A percentile compares a stretch with the other conserved stretches of the same genome.
Evolutionary conservation across 2,888 invertebrate genomes (phyloP).

Genomic region (Agrotis puta): DNA sequence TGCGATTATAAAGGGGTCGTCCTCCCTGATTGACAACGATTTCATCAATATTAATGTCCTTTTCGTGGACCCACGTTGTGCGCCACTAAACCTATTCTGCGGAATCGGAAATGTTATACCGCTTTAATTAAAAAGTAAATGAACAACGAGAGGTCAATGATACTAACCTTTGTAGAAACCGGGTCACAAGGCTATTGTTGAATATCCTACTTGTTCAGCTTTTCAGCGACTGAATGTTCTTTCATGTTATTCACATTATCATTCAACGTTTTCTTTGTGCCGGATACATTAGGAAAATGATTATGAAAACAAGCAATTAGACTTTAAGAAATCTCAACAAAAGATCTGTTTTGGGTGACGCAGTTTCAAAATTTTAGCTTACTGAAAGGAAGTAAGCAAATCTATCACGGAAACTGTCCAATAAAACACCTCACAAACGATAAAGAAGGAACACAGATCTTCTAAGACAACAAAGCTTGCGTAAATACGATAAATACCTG

Average conservation of each 20-base stretch:
- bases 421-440: not conserved
- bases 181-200: conserved; percentile 62
- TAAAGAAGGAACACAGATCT: not conserved
- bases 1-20: not conserved
- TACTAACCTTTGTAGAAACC: conserved; percentile 49
- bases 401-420: not conserved
- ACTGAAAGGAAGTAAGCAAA: conserved; percentile 12
- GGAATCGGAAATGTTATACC: conserved; percentile 28
- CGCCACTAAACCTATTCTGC: conserved; percentile 64
- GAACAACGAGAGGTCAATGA: conserved; percentile 54
- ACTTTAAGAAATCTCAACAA: not conserved
- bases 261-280: conserved; percentile 9
- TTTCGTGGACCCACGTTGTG: conserved; percentile 67
- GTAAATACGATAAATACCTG: conserved; percentile 31
- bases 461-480: not conserved
- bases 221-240: conserved; percentile 38
- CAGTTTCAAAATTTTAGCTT: conserved; percentile 16
- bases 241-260: conserved; percentile 39
- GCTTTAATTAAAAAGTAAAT: conserved; percentile 47
- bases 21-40: conserved; percentile 8
- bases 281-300: not conserved
- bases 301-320: not conserved
- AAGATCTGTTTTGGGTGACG: not conserved
- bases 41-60: conserved; percentile 23
- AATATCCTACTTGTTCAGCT: conserved; percentile 31